Evolutionary conservation across 92 coral and sea anemone genomes (phyloP).

Genomic region (Zoanthus sociatus): DNA sequence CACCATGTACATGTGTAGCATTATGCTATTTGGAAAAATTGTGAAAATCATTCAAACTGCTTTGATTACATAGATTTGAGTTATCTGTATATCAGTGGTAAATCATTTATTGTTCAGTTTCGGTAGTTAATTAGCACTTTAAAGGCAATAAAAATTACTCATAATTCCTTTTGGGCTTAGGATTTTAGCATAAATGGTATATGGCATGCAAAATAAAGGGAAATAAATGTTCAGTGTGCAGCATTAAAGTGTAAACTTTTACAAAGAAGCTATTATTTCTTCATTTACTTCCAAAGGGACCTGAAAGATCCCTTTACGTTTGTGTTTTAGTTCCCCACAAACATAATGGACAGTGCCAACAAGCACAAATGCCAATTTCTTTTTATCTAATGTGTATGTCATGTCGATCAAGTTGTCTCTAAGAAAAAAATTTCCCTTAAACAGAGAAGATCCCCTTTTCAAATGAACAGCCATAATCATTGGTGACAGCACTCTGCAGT

Average conservation of each 20-base stretch:
- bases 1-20: slow-evolving; percentile 4
- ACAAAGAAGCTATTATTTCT: background rate
- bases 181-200: too few relatives aligned
- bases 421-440: slow-evolving; percentile 11
- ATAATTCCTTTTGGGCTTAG: background rate
- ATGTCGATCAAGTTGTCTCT: too few relatives aligned
- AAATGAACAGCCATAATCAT: slow-evolving; percentile 58
- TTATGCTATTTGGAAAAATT: background rate
- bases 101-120: background rate
- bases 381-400: slow-evolving; percentile 45
- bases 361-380: slow-evolving; percentile 44
- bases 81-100: background rate
- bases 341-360: slow-evolving; percentile 9
- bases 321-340: background rate
- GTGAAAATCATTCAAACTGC: background rate
- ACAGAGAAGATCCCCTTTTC: slow-evolving; percentile 24
- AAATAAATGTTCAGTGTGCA: background rate
- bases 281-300: background rate
- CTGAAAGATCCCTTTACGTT: background rate
- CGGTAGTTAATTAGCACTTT: background rate
- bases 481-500: slow-evolving; percentile 46
- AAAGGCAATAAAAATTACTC: background rate
- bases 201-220: background rate
- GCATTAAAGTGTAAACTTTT: background rate
- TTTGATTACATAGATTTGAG: background rate